A percentile compares a stretch with the other conserved stretches of the same genome.
These are phyloP conservation scores for Actinernus sp. DNA, from an alignment of 92 coral and sea anemone genomes.

Conservation along the genomic window DNA sequence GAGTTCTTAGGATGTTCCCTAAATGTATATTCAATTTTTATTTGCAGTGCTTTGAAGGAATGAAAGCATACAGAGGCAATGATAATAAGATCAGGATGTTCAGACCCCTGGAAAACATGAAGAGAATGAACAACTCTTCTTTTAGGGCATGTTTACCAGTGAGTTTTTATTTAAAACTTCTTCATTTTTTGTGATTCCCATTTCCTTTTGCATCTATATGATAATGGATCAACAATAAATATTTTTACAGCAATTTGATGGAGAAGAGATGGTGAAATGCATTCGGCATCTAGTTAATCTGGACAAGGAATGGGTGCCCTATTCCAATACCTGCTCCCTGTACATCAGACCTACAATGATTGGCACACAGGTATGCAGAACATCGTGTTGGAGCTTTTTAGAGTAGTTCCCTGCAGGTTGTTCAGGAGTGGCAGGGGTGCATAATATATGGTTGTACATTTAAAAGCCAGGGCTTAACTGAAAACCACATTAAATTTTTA, in stretches of 20 bases:
- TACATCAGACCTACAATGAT: slow-evolving; percentile 91
- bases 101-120: slow-evolving; percentile 93
- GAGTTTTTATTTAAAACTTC: slow-evolving; percentile 12
- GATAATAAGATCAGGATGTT: slow-evolving; percentile 86
- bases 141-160: slow-evolving; percentile 89
- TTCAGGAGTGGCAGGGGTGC: too few relatives aligned
- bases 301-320: slow-evolving; percentile 98
- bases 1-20: too few relatives aligned
- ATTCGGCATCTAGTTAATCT: slow-evolving; percentile 73
- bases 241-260: slow-evolving; percentile 71
- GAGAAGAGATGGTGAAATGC: slow-evolving; percentile 80
- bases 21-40: too few relatives aligned
- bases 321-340: slow-evolving; percentile 88
- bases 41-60: slow-evolving; percentile 93
- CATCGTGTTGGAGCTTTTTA: neutral
- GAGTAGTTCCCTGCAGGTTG: neutral
- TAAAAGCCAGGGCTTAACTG: too few relatives aligned
- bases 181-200: neutral
- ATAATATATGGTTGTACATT: too few relatives aligned
- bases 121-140: slow-evolving; percentile 85
- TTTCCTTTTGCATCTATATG: neutral
- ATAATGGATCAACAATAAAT: neutral
- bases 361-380: slow-evolving; percentile 73
- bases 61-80: slow-evolving; percentile 93
- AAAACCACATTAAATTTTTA: too few relatives aligned